Percentiles rank a stretch among this genome's conserved stretches.
Evolutionary conservation across 2,888 invertebrate species (phyloP).

Genomic region (Troilus luridus): DNA sequence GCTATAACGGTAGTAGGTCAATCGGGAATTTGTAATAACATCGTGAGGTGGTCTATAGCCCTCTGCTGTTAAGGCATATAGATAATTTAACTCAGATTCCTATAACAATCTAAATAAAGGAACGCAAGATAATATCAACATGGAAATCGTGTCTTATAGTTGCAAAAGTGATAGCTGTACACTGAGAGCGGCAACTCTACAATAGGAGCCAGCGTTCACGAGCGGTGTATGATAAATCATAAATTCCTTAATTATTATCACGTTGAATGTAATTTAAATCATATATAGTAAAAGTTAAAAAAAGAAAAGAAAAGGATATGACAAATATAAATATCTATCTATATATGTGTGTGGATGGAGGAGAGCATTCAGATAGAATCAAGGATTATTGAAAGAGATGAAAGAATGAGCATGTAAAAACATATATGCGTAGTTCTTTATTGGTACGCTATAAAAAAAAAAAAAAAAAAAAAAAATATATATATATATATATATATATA

Average conservation of each 20-base stretch:
- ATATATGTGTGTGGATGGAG: too few species aligned
- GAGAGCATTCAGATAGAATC: too few species aligned
- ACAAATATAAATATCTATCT: too few species aligned
- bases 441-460: too few species aligned
- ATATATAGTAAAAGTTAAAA: neutral
- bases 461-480: too few species aligned
- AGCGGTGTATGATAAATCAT: neutral
- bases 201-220: neutral
- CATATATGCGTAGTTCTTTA: too few species aligned
- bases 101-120: slow-evolving; percentile 49
- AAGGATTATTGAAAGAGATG: too few species aligned
- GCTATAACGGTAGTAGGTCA: slow-evolving; percentile 35
- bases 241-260: slow-evolving; percentile 6
- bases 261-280: neutral
- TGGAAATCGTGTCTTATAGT: slow-evolving; percentile 40
- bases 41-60: slow-evolving; percentile 33
- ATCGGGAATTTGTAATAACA: slow-evolving; percentile 22
- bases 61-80: slow-evolving; percentile 7
- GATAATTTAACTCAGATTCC: slow-evolving; percentile 41
- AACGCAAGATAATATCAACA: slow-evolving; percentile 40
- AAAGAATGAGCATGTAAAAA: too few species aligned
- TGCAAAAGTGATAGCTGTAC: slow-evolving; percentile 47
- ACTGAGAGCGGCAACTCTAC: slow-evolving; percentile 10
- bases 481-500: too few species aligned
- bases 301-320: too few species aligned